These are phyloP conservation scores for Ictalurus furcatus DNA, from an alignment of 2,113 vertebrate species.

Conservation along the genomic window DNA sequence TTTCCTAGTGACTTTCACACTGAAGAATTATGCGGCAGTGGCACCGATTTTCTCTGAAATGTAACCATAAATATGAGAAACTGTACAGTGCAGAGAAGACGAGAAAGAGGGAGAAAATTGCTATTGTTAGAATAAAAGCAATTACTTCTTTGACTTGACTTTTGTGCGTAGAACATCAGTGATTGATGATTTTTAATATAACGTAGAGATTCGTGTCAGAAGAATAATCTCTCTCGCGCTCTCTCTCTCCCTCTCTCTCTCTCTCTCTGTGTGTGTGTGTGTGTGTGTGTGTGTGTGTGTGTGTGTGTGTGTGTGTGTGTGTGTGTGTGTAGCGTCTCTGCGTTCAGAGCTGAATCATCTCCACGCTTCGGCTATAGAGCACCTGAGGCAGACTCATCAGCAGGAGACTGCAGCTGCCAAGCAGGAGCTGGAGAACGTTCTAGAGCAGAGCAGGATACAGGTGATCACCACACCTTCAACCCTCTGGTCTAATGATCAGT, in stretches of 20 bases:
- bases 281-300: no score
- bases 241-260: constrained; percentile 14
- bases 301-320: no score
- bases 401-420: constrained; percentile 85
- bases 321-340: constrained; percentile 79
- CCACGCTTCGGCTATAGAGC: constrained; percentile 91
- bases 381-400: constrained; percentile 88
- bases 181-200: constrained; percentile 46
- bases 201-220: neutral
- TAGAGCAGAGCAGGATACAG: constrained; percentile 86
- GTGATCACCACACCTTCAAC: constrained; percentile 61
- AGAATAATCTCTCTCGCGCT: constrained; percentile 29
- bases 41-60: constrained; percentile 11
- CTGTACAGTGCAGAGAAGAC: constrained; percentile 4
- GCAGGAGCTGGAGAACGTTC: constrained; percentile 85
- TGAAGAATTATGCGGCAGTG: neutral
- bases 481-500: no score
- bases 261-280: no score
- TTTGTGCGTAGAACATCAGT: constrained; percentile 12
- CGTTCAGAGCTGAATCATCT: constrained; percentile 96
- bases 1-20: neutral
- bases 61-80: constrained; percentile 17
- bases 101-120: constrained; percentile 6
- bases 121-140: constrained; percentile 26
- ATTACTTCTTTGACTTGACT: constrained; percentile 27